These are phyloP conservation scores for Corythornis cristatus DNA, from an alignment of 2,113 vertebrate species.

Conservation along the genomic window DNA sequence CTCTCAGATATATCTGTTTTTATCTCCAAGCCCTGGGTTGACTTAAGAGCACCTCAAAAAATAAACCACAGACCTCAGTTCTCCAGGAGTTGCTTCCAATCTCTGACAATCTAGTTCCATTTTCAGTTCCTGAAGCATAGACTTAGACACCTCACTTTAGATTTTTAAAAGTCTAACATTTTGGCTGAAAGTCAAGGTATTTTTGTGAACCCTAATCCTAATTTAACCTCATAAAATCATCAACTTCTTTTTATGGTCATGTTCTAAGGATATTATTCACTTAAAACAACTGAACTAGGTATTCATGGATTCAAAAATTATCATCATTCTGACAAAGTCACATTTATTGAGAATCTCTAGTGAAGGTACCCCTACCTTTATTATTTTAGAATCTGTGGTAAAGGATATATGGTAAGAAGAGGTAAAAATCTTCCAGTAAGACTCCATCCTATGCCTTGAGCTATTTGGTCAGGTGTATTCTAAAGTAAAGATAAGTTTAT, in stretches of 20 bases:
- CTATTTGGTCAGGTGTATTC: background rate
- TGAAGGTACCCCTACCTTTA: background rate
- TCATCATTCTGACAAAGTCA: background rate
- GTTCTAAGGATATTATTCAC: background rate
- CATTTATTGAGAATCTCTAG: background rate
- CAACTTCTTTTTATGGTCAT: background rate
- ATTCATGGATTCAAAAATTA: background rate
- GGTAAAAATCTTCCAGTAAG: constrained; percentile 7
- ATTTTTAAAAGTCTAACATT: background rate
- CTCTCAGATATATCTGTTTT: background rate
- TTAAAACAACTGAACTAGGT: background rate
- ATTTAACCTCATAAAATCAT: background rate
- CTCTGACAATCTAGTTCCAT: background rate
- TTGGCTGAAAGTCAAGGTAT: background rate
- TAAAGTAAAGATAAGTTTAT: constrained; percentile 8
- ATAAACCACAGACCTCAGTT: background rate
- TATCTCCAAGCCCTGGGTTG: background rate
- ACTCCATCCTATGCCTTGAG: background rate
- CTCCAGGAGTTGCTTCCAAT: background rate
- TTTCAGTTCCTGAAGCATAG: background rate
- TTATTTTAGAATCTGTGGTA: background rate
- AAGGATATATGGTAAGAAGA: background rate
- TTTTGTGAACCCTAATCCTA: background rate
- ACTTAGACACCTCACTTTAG: background rate
- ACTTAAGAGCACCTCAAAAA: background rate